Base-by-base conservation (phyloP, 2,113 vertebrate genomes). In the Rhipidura dahli region DNA sequence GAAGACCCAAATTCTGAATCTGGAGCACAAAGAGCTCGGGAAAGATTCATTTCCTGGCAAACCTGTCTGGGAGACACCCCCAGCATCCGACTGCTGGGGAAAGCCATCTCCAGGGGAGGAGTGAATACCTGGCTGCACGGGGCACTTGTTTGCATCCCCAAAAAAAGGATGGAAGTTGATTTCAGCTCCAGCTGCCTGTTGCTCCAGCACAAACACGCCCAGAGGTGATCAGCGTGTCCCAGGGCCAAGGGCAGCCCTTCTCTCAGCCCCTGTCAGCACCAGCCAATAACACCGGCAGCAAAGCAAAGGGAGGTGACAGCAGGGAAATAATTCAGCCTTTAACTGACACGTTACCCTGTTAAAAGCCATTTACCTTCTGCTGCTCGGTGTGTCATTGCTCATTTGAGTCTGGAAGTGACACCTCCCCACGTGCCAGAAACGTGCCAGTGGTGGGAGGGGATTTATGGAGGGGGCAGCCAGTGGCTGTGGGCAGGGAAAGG, bases 311-410 rank as follows among this genome's bases (percentile, higher is more conserved):
- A 97, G 96, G 88, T 96, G 97, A 97, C 97, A 97, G 95, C 91
- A 92, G 92, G 92, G 93, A 97, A 97, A 97, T 96, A 96, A 97
- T 97, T 97, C 76, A 95, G 93, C 95, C 90, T 92, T 94, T 97
- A 97, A 96, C 49, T 95, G 97, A 97, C 97, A 97, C 42, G 47
- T 95, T 97, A 90, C 90, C 96, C 96, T 95, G 97, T 97, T 97
- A 97, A 97, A 97, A 97, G 95, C 93, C 96, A 95, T 97, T 97
- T 97, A 97, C 96, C 95, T 97, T 97, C 96, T 96, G 96, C 96
- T 94, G 93, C 79, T 96, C 7, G 8, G 30, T 56, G 78, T 96
- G 95, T 93, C 96, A 94, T 71, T 96, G 96, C 84, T 97, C 96
- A 83, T 97, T 97, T 93, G 78, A 51, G 76, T 89, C 87, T 69